Evolutionary conservation across 2,888 invertebrate species (phyloP).

Genomic region (Acleris cristana): DNA sequence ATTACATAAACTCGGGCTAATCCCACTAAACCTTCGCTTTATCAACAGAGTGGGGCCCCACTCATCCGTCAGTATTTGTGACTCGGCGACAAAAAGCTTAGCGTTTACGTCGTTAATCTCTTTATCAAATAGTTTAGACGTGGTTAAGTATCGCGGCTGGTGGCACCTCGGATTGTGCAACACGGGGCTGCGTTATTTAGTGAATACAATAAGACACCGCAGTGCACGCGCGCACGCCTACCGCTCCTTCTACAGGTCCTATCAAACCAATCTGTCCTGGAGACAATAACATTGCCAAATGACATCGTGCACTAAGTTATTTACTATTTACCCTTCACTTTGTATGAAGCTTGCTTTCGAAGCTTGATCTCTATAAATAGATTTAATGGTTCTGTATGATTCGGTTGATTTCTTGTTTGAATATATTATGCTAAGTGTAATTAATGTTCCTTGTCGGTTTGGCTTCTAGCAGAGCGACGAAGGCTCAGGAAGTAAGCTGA

Average conservation of each 20-base stretch:
- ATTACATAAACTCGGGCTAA: conserved; percentile 31
- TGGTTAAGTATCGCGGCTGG: conserved; percentile 51
- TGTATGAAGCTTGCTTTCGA: not conserved
- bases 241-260: conserved; percentile 52
- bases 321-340: conserved; percentile 25
- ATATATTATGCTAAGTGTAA: conserved; percentile 1
- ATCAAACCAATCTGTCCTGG: conserved; percentile 55
- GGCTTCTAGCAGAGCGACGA: not conserved
- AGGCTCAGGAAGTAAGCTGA: conserved; percentile 51
- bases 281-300: conserved; percentile 62
- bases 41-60: conserved; percentile 30
- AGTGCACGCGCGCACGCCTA: conserved; percentile 41
- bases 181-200: conserved; percentile 58
- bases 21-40: conserved; percentile 35
- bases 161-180: conserved; percentile 63
- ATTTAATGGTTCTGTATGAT: not conserved
- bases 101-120: conserved; percentile 48
- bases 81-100: conserved; percentile 36
- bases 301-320: conserved; percentile 20
- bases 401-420: conserved; percentile 7
- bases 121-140: conserved; percentile 58
- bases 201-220: conserved; percentile 30
- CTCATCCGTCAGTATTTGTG: conserved; percentile 31
- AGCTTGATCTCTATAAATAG: conserved; percentile 6
- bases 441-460: conserved; percentile 3